These are phyloP conservation scores for Megalopta genalis DNA, from an alignment of 1,140 invertebrate genomes.

Conservation along the genomic window DNA sequence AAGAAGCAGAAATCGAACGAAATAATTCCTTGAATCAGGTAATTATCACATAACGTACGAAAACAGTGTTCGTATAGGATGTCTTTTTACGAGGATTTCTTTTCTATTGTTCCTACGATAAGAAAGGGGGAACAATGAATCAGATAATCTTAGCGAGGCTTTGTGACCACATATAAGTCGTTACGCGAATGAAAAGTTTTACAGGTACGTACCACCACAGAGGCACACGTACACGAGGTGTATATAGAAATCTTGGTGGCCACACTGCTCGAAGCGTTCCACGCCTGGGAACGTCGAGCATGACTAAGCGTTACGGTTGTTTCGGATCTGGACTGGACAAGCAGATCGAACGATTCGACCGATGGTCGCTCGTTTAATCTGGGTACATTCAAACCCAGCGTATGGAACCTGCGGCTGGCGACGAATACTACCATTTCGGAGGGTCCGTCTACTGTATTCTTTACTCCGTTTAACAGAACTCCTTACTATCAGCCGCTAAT, in stretches of 20 bases:
- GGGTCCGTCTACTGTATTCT: slow-evolving; percentile 10
- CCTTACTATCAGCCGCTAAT: not conserved
- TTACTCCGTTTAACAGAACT: not conserved
- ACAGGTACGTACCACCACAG: slow-evolving; percentile 1
- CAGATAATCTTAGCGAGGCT: not conserved
- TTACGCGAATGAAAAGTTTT: slow-evolving; percentile 19
- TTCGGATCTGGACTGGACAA: slow-evolving; percentile 58
- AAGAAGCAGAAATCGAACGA: too few species aligned
- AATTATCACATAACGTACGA: too few species aligned
- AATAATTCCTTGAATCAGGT: too few species aligned
- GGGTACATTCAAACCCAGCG: slow-evolving; percentile 48
- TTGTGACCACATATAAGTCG: slow-evolving; percentile 6
- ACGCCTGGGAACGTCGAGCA: slow-evolving; percentile 74
- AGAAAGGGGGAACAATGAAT: not conserved
- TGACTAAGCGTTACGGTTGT: slow-evolving; percentile 69
- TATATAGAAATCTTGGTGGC: slow-evolving; percentile 36
- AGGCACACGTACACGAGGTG: slow-evolving; percentile 12
- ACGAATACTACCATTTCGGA: slow-evolving; percentile 26
- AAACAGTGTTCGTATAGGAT: not conserved
- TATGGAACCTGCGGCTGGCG: slow-evolving; percentile 22
- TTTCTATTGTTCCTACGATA: not conserved
- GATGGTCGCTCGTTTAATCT: slow-evolving; percentile 57
- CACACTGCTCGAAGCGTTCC: slow-evolving; percentile 56
- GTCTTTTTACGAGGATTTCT: not conserved
- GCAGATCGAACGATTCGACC: slow-evolving; percentile 61